Evolutionary conservation across 30 jellyfish, hydroid and myxozoan genomes (phyloP).

Genomic region (Mastigias papua): DNA sequence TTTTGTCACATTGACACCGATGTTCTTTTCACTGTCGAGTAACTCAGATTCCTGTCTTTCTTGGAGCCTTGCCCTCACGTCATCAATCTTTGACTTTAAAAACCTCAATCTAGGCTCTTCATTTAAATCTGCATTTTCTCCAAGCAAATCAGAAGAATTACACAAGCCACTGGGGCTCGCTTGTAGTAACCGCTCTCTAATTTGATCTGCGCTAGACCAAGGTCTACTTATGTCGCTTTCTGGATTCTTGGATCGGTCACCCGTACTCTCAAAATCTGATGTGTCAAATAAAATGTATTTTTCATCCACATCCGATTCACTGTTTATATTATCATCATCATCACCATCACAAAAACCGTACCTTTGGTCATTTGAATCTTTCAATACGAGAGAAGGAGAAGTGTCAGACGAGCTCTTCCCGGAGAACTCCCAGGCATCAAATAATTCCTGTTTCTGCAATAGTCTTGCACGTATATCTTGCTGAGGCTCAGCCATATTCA

Average conservation of each 20-base stretch:
- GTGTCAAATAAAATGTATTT: conserved; percentile 33
- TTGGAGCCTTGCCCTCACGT: not conserved
- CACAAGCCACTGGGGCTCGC: not conserved
- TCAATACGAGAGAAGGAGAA: not conserved
- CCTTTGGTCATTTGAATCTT: not conserved
- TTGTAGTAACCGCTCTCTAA: not conserved
- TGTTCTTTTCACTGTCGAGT: not conserved
- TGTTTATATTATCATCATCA: not conserved
- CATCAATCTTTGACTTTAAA: not conserved
- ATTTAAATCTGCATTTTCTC: not conserved
- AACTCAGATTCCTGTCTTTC: not conserved
- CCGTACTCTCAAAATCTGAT: not conserved
- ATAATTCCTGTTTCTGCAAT: not conserved
- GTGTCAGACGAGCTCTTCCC: conserved; percentile 3
- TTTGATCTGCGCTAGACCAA: not conserved
- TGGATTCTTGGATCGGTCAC: not conserved
- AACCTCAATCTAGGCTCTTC: not conserved
- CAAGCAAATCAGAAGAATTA: not conserved
- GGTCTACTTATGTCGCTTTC: not conserved
- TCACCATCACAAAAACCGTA: conserved; percentile 5
- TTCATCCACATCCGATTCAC: conserved; percentile 18
- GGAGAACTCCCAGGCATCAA: conserved; percentile 28
- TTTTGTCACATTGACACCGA: not conserved
- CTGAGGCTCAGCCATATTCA: not conserved
- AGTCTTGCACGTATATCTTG: not conserved